Percentiles rank a stretch among this genome's conserved stretches.
These are phyloP conservation scores for Thelaira solivaga DNA, from an alignment of 2,888 invertebrate genomes.

Conservation along the genomic window DNA sequence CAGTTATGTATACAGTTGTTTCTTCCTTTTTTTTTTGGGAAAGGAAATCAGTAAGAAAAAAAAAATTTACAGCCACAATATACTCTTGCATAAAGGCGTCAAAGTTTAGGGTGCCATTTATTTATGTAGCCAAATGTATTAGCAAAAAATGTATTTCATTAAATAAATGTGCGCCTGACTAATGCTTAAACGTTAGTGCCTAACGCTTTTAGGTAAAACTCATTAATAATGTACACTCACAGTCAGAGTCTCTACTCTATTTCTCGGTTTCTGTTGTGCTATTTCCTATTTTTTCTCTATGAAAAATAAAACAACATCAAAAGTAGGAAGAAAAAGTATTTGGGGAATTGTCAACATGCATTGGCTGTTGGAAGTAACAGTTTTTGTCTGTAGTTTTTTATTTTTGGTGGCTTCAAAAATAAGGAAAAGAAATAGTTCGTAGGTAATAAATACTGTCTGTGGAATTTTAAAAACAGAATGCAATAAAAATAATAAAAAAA, in stretches of 20 bases:
- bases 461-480: conserved; percentile 34
- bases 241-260: too few species aligned
- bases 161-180: background rate
- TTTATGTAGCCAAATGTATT: too few species aligned
- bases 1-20: conserved; percentile 45
- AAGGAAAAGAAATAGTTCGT: background rate
- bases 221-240: conserved; percentile 58
- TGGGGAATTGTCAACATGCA: conserved; percentile 48
- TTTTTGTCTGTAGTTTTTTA: background rate
- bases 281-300: background rate
- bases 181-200: background rate
- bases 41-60: conserved; percentile 11
- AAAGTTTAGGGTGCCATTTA: conserved; percentile 6
- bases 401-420: background rate
- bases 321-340: conserved; percentile 41
- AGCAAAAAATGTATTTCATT: background rate
- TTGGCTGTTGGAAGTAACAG: background rate
- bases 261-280: background rate
- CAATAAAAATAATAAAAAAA: too few species aligned
- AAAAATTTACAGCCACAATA: background rate
- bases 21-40: background rate
- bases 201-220: conserved; percentile 49
- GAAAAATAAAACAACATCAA: background rate
- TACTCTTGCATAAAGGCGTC: conserved; percentile 9
- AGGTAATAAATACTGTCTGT: conserved; percentile 42